phyloP scores from a whole-genome alignment of 2,888 invertebrate species.

The Stomorhina lunata region DNA sequence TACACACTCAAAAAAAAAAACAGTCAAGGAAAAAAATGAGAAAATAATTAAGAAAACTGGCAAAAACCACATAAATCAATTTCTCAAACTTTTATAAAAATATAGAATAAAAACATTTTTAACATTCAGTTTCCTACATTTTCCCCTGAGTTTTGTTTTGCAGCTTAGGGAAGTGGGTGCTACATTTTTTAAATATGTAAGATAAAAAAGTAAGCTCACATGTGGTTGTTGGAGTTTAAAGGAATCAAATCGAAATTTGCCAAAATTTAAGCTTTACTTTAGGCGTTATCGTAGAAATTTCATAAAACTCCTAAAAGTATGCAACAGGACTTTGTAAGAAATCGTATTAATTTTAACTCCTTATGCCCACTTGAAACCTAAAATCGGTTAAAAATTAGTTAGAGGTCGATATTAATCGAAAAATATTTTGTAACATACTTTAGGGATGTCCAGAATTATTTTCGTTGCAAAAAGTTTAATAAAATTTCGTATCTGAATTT shows the following conservation, averaged over 20 bases:
- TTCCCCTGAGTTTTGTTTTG: not conserved
- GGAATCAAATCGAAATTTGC: not conserved
- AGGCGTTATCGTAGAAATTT: too few relatives aligned
- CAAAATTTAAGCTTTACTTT: too few relatives aligned
- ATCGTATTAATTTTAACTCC: too few relatives aligned
- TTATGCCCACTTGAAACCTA: too few relatives aligned
- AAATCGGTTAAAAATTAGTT: too few relatives aligned
- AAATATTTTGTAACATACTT: too few relatives aligned
- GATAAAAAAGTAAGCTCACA: not conserved
- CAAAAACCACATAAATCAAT: slow-evolving; percentile 62
- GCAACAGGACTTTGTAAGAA: too few relatives aligned
- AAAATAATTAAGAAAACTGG: slow-evolving; percentile 61
- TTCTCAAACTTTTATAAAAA: slow-evolving; percentile 53
- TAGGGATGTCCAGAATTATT: too few relatives aligned
- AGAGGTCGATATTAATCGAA: too few relatives aligned
- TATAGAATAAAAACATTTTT: not conserved
- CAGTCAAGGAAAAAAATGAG: slow-evolving; percentile 5
- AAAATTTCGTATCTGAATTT: too few relatives aligned
- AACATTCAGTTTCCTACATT: slow-evolving; percentile 6
- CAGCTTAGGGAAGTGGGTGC: not conserved
- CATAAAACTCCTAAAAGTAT: too few relatives aligned
- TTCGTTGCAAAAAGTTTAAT: too few relatives aligned
- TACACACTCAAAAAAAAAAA: not conserved
- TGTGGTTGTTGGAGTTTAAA: not conserved
- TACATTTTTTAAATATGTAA: slow-evolving; percentile 5